Evolutionary conservation across 2,888 invertebrate genomes (phyloP), one percentile per base, ranked within the genome.

Genomic region (Drosophila neotestacea): DNA sequence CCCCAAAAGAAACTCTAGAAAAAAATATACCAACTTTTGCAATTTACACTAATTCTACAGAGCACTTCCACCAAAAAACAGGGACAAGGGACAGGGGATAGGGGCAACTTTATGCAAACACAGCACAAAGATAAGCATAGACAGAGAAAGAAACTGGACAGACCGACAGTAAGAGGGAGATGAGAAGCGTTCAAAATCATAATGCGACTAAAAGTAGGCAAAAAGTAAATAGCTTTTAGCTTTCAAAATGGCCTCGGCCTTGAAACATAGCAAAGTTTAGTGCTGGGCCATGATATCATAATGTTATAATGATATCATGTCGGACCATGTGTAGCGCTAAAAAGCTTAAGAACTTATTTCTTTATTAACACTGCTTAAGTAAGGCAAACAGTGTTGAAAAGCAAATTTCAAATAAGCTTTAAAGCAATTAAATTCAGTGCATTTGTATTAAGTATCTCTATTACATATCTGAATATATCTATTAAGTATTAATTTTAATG

Each of bases 1-100:
- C 61, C 47, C 54, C 38, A 38, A 36, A 41, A 39, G 34, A 48
- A 9, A 56, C 36, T 27, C 5, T 7, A 5, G 7, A 5, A 30
- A n/a, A 50, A 58, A 56, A 47, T 46, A 70, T 42, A 36, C 28
- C 42, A 76, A 76, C 80, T 77, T 77, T 77, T 39, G 76, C 80
- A 79, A 77, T 77, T 77, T 79, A 70, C 79, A 73, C 79, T 79
- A 79, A 77, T 77, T 79, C 75, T 62, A 61, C 39, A 30, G 51
- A 58, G 63, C 65, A 76, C 22, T 51, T 44, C 11, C 16, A n/a
- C 10, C 16, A 13, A 27, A 13, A 22, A 22, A 22, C 22, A 22
- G 22, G 3, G 22, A 22, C 22, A 16, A 16, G 16, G 16, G 16
- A 16, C 16, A 16, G 16, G 22, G 3, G 22, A 22, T 2, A 9